Percentiles rank a stretch among this genome's conserved stretches.
Evolutionary conservation across 2,888 invertebrate genomes (phyloP).

Genomic region (Napeogenes sylphis): DNA sequence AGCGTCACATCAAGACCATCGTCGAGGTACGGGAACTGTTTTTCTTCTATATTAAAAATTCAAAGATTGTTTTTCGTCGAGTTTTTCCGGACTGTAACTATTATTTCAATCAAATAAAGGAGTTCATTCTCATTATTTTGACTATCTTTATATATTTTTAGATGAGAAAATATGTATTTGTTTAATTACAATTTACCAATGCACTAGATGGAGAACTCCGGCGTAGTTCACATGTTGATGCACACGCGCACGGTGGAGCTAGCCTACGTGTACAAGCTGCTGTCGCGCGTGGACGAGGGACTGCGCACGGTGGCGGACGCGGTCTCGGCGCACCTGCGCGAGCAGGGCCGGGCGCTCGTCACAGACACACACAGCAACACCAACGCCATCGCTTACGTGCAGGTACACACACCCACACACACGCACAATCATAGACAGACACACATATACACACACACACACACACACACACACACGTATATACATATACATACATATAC

Average conservation of each 20-base stretch:
- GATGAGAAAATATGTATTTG: no score
- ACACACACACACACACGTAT: no score
- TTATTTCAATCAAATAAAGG: no score
- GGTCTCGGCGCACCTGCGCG: conserved; percentile 94
- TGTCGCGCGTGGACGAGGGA: conserved; percentile 94
- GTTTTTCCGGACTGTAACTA: no score
- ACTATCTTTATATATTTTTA: no score
- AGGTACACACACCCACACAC: conserved; percentile 66
- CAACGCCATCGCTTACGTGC: conserved; percentile 95
- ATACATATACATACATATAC: no score
- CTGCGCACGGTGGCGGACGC: conserved; percentile 97
- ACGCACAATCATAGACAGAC: neutral
- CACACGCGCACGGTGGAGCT: conserved; percentile 98
- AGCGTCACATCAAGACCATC: conserved; percentile 96
- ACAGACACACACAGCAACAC: conserved; percentile 94
- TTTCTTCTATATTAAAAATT: neutral
- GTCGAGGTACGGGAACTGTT: conserved; percentile 52
- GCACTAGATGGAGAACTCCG: conserved; percentile 97
- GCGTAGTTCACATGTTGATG: conserved; percentile 98
- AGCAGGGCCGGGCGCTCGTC: conserved; percentile 96
- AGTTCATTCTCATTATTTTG: no score
- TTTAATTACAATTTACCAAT: neutral
- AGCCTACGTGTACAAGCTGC: conserved; percentile 98
- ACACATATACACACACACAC: no score
- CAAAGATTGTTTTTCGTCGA: no score